Evolutionary conservation across 2,888 invertebrate genomes (phyloP).

Genomic region (Chloroclystis v-ata): DNA sequence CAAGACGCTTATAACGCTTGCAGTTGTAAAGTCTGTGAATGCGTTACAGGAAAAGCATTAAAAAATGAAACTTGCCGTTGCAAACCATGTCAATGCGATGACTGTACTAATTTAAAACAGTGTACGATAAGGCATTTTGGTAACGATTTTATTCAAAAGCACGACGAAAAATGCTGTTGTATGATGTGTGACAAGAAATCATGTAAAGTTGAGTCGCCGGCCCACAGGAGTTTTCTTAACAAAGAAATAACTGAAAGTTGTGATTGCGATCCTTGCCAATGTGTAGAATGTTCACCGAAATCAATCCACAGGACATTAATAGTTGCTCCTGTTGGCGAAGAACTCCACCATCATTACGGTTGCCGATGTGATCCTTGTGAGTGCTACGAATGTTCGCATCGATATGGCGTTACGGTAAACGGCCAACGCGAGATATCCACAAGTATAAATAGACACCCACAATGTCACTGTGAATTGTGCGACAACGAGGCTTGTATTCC

Average conservation of each 20-base stretch:
- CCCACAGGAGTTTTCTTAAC: too few relatives aligned
- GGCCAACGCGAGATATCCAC: slow-evolving; percentile 43
- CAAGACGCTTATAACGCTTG: slow-evolving; percentile 59
- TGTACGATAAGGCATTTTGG: neutral
- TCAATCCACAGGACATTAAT: slow-evolving; percentile 23
- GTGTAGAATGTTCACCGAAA: slow-evolving; percentile 35
- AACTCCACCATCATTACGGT: slow-evolving; percentile 24
- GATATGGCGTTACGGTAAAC: slow-evolving; percentile 31
- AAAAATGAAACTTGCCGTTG: slow-evolving; percentile 36
- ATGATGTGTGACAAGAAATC: neutral
- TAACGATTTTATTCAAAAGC: slow-evolving; percentile 4
- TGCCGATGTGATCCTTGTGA: slow-evolving; percentile 54
- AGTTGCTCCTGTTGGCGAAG: slow-evolving; percentile 39
- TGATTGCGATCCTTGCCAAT: slow-evolving; percentile 40
- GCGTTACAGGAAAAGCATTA: slow-evolving; percentile 35
- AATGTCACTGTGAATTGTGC: slow-evolving; percentile 46
- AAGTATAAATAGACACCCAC: slow-evolving; percentile 35
- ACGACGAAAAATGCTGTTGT: slow-evolving; percentile 31
- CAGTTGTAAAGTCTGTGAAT: slow-evolving; percentile 63
- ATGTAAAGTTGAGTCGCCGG: too few relatives aligned
- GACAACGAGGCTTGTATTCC: slow-evolving; percentile 40
- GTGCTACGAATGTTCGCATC: slow-evolving; percentile 43
- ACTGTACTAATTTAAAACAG: slow-evolving; percentile 30
- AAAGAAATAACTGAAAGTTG: slow-evolving; percentile 23
- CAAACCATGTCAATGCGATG: slow-evolving; percentile 43